Base-by-base conservation (phyloP, 2,888 invertebrate genomes). In the Drosophila nr. fundita region DNA sequence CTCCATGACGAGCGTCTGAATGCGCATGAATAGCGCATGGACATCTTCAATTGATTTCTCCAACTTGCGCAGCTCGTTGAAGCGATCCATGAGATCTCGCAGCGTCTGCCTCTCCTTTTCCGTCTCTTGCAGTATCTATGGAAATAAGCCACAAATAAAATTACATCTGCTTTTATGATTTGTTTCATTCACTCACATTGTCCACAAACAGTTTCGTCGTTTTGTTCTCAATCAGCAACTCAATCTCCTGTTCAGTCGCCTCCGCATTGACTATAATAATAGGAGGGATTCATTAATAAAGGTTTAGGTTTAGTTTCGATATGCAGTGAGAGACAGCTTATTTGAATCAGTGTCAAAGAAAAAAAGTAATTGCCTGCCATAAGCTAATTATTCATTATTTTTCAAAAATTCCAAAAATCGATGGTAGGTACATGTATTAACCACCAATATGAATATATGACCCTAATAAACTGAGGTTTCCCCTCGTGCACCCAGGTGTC, bases 31-130 rank as follows among this genome's bases (percentile, higher is more conserved):
- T 34, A 93, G 79, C 2, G 92, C 92, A 67, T 93, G 92, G 0
- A 93, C 93, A 83, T 93, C 93, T 69, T 92, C 92, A 60, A 93
- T 91, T 15, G 93, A 93, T 69, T 91, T 92, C 65, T 93, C 93
- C 48, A 93, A 73, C 57, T 92, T 93, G 55, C 91, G 91, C 24
- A 93, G 78, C 80, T 93, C 92, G 34, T 92, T 91, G 55, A 93
- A 92, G 13, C 93, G 89, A 65, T 92, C 92, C 89, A 93, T 92
- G 18, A 93, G 83, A 81, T 93, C 92, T 36, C 93, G 83, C 38
- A 93, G 68, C 1, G 91, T 91, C 70, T 89, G 87, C 18, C 93
- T 86, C 61, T 93, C 93, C 69, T 91, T 91, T 75, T 93, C 93
- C 6, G 93, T 93, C 70, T 93, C 93, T 83, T 93, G 93, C 66